Base-by-base conservation (phyloP, 2,888 invertebrate species). In the Catotricha subobsoleta region DNA sequence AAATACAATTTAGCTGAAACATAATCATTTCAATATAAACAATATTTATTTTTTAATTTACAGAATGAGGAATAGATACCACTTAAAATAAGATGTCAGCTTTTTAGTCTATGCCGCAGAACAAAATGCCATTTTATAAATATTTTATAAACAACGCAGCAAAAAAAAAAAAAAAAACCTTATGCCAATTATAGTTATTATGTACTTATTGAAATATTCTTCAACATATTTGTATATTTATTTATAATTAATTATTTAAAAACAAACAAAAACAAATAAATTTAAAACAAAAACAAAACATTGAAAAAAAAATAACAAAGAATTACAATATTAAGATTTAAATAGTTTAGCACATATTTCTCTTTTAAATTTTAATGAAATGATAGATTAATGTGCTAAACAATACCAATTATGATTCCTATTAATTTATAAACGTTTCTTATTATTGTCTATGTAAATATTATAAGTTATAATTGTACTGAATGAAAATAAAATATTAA, bases 171-270 rank as follows among this genome's bases (percentile, higher is more conserved):
- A 34, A 34, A 34, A 5, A 34, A 34, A 20, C 34, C 34, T 34
- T 34, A 34, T 34, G 34, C 34, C 34, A 34, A 34, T 34, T 34
- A 34, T 34, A 34, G 34, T 34, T 34, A 20, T 20, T 34, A 34
- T 34, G 34, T 34, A 34, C 34, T 34, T 34, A 34, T 21, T 34
- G 8, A 13, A 3, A 34, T 21, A 20, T 20, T 34, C 21, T 21
- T 34, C 20, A 20, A 20, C 20, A 34, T 34, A 34, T 34, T 34
- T 34, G 20, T 20, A 34, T 34, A 34, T 34, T 34, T 34, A 34
- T 34, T 34, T 34, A 34, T 34, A 21, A 20, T 34, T 34, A 20
- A 34, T 20, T n/a, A 34, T 34, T 33, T 20, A 20, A 12, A 29
- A 29, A 29, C 10, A 29, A n/a, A 29, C n/a, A 13, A 29, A 29